Conservation (phyloP, 2,797 vertebrate genomes). For the Gallinago nigripennis region DNA sequence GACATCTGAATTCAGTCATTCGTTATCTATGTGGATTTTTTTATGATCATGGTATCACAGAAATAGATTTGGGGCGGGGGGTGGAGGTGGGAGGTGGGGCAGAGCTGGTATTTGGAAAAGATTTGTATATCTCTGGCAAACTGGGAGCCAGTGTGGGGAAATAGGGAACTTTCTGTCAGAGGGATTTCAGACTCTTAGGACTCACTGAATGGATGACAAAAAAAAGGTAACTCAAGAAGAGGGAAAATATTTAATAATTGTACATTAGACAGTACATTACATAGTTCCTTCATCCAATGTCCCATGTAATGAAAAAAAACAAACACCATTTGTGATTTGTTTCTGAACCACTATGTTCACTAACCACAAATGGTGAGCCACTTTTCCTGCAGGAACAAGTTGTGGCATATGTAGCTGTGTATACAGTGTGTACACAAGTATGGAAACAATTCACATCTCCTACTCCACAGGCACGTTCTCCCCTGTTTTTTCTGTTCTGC, state of each 20-base stretch:
- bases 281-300: not conserved
- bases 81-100: not conserved
- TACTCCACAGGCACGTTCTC: not conserved
- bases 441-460: not conserved
- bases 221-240: not conserved
- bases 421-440: not conserved
- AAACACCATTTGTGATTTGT: not conserved
- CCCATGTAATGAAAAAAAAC: not conserved
- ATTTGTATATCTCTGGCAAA: not conserved
- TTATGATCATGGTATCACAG: not conserved
- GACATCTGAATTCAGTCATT: not conserved
- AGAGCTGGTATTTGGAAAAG: not conserved
- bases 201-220: not conserved
- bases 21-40: not conserved
- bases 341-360: not conserved
- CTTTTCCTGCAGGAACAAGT: not conserved
- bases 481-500: not conserved
- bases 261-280: not conserved
- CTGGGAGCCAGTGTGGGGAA: not conserved
- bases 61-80: not conserved
- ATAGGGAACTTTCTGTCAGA: not conserved
- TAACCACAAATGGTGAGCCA: not conserved
- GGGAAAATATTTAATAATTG: not conserved
- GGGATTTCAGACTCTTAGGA: not conserved
- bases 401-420: not conserved